phyloP scores from a whole-genome alignment of 2,113 vertebrate species.

The Grammomys surdaster region DNA sequence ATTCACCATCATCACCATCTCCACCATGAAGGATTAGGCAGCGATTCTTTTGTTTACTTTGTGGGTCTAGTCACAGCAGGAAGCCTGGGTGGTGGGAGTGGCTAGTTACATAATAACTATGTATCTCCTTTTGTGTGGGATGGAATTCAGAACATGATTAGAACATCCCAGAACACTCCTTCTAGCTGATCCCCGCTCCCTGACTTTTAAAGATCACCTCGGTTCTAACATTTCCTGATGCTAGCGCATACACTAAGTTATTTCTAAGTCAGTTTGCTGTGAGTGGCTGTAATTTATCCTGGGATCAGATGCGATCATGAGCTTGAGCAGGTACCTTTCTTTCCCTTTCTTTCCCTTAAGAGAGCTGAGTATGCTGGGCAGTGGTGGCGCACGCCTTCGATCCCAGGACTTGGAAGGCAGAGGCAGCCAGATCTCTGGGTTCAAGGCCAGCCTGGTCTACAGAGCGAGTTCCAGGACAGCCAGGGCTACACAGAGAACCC shows the following conservation, averaged over 20 bases:
- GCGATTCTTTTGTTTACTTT: constrained; percentile 50
- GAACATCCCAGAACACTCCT: constrained; percentile 50
- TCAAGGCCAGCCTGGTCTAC: no score
- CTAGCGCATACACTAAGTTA: background rate
- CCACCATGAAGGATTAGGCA: constrained; percentile 41
- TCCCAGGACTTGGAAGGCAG: no score
- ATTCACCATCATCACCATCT: background rate
- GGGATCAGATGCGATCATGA: background rate
- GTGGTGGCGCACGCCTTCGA: no score
- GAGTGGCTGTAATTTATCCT: background rate
- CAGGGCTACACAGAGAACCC: no score
- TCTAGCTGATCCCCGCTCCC: constrained; percentile 33
- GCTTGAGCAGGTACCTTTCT: background rate
- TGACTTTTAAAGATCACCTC: constrained; percentile 53
- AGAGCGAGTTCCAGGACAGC: no score
- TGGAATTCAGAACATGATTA: constrained; percentile 60
- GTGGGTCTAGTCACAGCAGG: constrained; percentile 39
- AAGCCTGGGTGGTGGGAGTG: background rate
- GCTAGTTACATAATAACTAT: background rate
- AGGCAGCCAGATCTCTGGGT: no score
- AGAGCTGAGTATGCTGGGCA: background rate
- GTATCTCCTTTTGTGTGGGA: background rate
- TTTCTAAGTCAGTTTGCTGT: background rate
- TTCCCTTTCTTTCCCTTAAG: no score
- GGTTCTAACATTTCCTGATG: constrained; percentile 43